A percentile compares a stretch with the other conserved stretches of the same genome.
These are phyloP conservation scores for Paramormyrops kingsleyae DNA, from an alignment of 2,113 vertebrate species.

Conservation along the genomic window DNA sequence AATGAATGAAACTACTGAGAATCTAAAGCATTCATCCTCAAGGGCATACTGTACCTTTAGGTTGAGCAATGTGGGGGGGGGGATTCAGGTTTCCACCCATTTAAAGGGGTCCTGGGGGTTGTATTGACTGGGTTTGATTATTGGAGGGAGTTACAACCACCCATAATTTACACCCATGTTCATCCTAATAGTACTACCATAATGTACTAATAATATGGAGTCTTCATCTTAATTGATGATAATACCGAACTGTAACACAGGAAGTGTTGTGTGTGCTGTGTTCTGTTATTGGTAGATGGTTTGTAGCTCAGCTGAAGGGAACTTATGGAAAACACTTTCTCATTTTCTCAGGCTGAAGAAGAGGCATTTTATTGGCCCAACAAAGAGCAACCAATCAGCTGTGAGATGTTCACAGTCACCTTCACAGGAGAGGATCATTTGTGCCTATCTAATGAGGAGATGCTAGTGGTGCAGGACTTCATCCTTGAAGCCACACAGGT, in stretches of 20 bases:
- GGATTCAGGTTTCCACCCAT: no score
- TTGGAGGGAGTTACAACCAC: no score
- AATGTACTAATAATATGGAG: neutral
- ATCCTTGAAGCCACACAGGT: constrained; percentile 71
- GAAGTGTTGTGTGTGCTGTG: neutral
- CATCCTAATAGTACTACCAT: no score
- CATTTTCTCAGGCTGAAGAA: constrained; percentile 57
- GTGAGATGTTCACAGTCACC: constrained; percentile 82
- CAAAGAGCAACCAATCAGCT: constrained; percentile 85
- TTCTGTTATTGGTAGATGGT: neutral
- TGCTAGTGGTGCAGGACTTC: constrained; percentile 80
- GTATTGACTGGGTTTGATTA: no score
- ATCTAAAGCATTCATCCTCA: neutral
- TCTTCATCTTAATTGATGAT: neutral
- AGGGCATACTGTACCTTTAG: no score
- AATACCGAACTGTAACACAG: neutral
- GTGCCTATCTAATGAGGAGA: constrained; percentile 81
- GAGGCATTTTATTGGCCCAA: constrained; percentile 84
- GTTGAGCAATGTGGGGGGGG: no score
- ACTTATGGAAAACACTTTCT: neutral
- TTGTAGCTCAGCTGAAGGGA: neutral
- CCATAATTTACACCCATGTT: no score
- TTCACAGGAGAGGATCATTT: constrained; percentile 74
- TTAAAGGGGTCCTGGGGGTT: no score
- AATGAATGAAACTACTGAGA: neutral